Conservation (phyloP, 2,888 invertebrate genomes). For the Oasisia sp. region DNA sequence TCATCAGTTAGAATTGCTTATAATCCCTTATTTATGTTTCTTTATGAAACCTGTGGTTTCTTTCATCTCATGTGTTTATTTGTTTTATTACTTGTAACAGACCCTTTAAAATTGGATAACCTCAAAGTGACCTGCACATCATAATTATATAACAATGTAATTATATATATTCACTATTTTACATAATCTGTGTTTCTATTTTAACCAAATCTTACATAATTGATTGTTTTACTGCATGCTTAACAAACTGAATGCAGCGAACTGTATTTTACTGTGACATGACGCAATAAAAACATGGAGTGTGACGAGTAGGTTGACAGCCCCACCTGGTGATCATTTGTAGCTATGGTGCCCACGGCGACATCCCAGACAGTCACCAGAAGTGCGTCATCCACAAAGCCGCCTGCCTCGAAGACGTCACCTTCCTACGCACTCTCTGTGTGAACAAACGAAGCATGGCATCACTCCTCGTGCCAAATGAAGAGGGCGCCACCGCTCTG, state of each 20-base stretch:
- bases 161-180: no score
- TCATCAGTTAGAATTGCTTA: background rate
- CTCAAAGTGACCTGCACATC: no score
- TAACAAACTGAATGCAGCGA: no score
- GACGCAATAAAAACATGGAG: background rate
- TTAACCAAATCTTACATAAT: no score
- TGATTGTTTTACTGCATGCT: no score
- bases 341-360: slow-evolving; percentile 25
- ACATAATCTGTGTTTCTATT: no score
- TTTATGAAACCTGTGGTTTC: background rate
- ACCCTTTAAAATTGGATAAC: background rate
- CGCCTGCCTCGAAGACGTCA: background rate
- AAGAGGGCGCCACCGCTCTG: slow-evolving; percentile 36
- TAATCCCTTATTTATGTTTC: background rate
- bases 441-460: background rate
- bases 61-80: background rate
- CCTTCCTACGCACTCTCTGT: background rate
- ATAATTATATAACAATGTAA: no score
- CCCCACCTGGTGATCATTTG: background rate
- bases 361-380: slow-evolving; percentile 26
- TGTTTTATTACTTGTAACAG: background rate
- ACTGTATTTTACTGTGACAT: no score
- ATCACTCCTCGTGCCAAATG: slow-evolving; percentile 28
- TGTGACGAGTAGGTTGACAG: background rate
- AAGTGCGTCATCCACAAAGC: slow-evolving; percentile 32